Evolutionary conservation across 2,888 invertebrate species (phyloP), one percentile per base, ranked within the genome.

Genomic region (Brenthis hecate): DNA sequence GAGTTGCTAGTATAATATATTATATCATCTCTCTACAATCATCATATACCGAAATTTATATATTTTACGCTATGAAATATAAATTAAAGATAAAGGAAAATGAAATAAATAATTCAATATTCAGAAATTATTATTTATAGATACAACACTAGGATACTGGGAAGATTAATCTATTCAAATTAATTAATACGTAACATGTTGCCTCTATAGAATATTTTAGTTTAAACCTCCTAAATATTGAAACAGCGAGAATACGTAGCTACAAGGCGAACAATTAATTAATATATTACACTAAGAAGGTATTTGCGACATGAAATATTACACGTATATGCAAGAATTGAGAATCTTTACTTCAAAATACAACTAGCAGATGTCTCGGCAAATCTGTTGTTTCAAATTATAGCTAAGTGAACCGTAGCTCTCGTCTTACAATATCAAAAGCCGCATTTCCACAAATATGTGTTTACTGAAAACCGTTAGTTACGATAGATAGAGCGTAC

Each of bases 51-150:
- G 3, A 28, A 4, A 4, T 28, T 28, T 28, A 36, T 43, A 43
- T 43, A 43, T 43, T 43, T 43, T 8, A 11, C 11, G 11, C 8
- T 43, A 11, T 43, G 2, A 43, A 43, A 11, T 43, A 43, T 43
- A 11, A 43, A 11, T 11, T 43, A 43, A 11, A 3, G n/a, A n/a
- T n/a, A n/a, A 48, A 48, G 23, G 14, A 3, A 2, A 60, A 28
- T 23, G 11, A 58, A 58, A 48, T 14, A 6, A 58, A 58, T 14
- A 14, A 48, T 58, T 47, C 14, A 58, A 47, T 58, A 58, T 58
- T 58, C 57, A 58, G 6, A 48, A 48, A 48, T 48, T 48, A 28
- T 48, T 48, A 48, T 48, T 58, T 58, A 61, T 61, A 51, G 51
- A 16, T 51, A 16, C 16, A 32, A 28, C 32, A 51, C 51, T 51